A percentile compares a stretch with the other conserved stretches of the same genome.
phyloP scores from a whole-genome alignment of 2,888 invertebrate species.

The Dastarcus helophoroides region DNA sequence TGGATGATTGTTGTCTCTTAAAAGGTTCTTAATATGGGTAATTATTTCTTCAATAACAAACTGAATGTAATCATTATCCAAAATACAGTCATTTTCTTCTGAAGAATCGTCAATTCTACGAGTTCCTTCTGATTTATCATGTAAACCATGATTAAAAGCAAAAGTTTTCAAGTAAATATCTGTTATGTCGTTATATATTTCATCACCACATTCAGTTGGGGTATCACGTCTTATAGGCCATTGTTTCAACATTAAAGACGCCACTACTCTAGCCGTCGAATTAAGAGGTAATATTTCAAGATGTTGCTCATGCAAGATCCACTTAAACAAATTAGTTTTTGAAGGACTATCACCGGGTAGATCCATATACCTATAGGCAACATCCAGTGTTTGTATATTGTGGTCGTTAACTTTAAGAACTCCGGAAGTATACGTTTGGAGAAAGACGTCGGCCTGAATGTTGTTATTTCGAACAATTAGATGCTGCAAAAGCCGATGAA shows the following conservation, averaged over 20 bases:
- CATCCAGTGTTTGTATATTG: conserved; percentile 33
- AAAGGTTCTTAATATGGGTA: too few species aligned
- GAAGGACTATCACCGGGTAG: conserved; percentile 23
- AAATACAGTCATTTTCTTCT: neutral
- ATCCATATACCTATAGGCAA: conserved; percentile 28
- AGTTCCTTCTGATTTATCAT: too few species aligned
- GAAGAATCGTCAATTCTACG: too few species aligned
- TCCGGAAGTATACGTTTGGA: conserved; percentile 35
- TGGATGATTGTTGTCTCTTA: too few species aligned
- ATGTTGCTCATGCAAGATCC: conserved; percentile 22
- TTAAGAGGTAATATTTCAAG: conserved; percentile 12
- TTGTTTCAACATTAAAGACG: conserved; percentile 26
- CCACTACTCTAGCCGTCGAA: conserved; percentile 20
- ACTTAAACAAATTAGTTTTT: conserved; percentile 19
- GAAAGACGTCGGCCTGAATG: conserved; percentile 27
- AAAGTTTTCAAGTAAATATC: conserved; percentile 23
- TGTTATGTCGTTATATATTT: conserved; percentile 19
- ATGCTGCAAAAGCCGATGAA: conserved; percentile 36
- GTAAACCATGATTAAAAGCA: conserved; percentile 1
- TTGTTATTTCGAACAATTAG: conserved; percentile 28
- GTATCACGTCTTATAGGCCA: conserved; percentile 18
- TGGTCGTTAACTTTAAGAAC: conserved; percentile 30
- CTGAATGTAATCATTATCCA: conserved; percentile 4
- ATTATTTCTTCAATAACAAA: conserved; percentile 4
- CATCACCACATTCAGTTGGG: neutral